Percentiles rank a stretch among this genome's conserved stretches.
Evolutionary conservation across 2,888 invertebrate species (phyloP).

Genomic region (Agrotis puta): DNA sequence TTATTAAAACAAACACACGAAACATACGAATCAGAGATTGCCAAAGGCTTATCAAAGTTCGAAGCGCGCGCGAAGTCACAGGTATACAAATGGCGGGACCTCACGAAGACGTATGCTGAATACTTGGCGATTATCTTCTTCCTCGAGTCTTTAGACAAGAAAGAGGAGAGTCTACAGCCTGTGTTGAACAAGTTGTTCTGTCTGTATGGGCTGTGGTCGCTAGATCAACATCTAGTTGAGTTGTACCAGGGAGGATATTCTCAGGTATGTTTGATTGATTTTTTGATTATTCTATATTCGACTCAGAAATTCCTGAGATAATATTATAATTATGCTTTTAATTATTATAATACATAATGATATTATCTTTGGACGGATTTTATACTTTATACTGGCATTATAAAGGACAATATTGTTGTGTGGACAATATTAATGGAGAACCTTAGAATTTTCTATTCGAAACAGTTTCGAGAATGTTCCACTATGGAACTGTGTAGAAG

Average conservation of each 20-base stretch:
- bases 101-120: constrained; percentile 95
- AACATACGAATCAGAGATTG: constrained; percentile 90
- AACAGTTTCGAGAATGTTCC: too few relatives aligned
- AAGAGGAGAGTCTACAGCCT: constrained; percentile 80
- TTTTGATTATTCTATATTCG: neutral
- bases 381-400: too few relatives aligned
- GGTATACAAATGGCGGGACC: constrained; percentile 94
- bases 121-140: constrained; percentile 91
- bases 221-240: constrained; percentile 93
- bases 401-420: too few relatives aligned
- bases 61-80: constrained; percentile 95
- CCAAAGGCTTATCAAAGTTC: constrained; percentile 92
- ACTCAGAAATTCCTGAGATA: neutral
- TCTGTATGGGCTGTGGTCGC: constrained; percentile 84
- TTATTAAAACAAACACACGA: constrained; percentile 93
- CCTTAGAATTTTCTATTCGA: too few relatives aligned
- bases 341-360: too few relatives aligned
- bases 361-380: too few relatives aligned
- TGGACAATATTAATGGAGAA: too few relatives aligned
- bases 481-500: too few relatives aligned
- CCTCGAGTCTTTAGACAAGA: constrained; percentile 84
- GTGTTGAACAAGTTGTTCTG: constrained; percentile 88
- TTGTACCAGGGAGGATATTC: constrained; percentile 93
- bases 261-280: constrained; percentile 47
- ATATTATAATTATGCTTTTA: neutral